These are phyloP conservation scores for Athrips mouffetella DNA, from an alignment of 2,888 invertebrate genomes.

Conservation along the genomic window DNA sequence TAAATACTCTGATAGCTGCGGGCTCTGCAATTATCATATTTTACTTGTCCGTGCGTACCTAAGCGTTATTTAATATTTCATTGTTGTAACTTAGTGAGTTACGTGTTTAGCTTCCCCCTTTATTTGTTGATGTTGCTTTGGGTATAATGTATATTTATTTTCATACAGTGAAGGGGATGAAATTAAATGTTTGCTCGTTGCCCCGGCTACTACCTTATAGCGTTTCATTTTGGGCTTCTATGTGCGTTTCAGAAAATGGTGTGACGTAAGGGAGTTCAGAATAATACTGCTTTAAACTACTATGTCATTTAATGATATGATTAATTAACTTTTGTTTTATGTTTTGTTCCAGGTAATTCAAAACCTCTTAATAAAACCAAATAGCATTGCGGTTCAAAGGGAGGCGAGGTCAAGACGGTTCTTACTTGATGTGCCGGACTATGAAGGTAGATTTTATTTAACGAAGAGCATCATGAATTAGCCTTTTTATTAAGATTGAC, in stretches of 20 bases:
- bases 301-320: too few relatives aligned
- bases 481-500: too few relatives aligned
- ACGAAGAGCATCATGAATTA: too few relatives aligned
- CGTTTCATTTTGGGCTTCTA: not conserved
- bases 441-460: too few relatives aligned
- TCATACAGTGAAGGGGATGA: constrained; percentile 1
- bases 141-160: constrained; percentile 5
- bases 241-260: too few relatives aligned
- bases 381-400: too few relatives aligned
- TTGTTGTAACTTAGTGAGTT: constrained; percentile 12
- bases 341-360: not conserved
- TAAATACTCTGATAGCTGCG: constrained; percentile 31
- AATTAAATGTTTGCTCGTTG: not conserved
- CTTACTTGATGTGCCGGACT: too few relatives aligned
- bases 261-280: too few relatives aligned
- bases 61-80: constrained; percentile 17
- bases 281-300: too few relatives aligned
- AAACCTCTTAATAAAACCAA: too few relatives aligned
- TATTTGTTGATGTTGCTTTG: constrained; percentile 11
- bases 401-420: too few relatives aligned
- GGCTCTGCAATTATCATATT: constrained; percentile 30
- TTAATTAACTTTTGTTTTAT: not conserved
- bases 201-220: not conserved
- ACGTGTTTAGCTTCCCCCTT: constrained; percentile 5
- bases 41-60: constrained; percentile 24